These are phyloP conservation scores for Myanophis thanlyinensis DNA, from an alignment of 2,113 vertebrate species.

Conservation along the genomic window DNA sequence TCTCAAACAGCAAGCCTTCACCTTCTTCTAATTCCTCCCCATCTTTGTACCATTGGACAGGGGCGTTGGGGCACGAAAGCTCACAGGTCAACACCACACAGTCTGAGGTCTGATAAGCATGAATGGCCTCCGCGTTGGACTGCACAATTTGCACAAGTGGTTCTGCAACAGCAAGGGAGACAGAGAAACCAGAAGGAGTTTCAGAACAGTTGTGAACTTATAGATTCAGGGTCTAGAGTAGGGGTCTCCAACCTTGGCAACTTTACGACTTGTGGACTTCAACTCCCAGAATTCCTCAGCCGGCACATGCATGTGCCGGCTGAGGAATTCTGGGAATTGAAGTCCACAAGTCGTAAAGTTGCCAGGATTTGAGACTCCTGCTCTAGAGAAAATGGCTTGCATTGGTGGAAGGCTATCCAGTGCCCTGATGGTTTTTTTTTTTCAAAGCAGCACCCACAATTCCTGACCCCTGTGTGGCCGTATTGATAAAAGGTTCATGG, in stretches of 20 bases:
- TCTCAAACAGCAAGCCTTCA: constrained; percentile 77
- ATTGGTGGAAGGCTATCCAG: not conserved
- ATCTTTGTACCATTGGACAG: constrained; percentile 85
- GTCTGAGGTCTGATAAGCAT: constrained; percentile 76
- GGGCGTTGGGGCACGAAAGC: constrained; percentile 75
- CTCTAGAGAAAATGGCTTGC: not conserved
- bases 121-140: constrained; percentile 74
- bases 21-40: constrained; percentile 75
- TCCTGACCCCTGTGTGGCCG: not conserved
- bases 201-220: not conserved
- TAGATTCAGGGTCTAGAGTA: not conserved
- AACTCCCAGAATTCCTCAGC: too few species aligned
- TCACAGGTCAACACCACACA: constrained; percentile 87
- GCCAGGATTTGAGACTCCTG: too few species aligned
- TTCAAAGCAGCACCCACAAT: not conserved
- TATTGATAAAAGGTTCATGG: not conserved
- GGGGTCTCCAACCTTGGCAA: too few species aligned
- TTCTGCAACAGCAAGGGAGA: constrained; percentile 67
- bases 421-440: not conserved
- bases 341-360: too few species aligned
- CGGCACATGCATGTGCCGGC: too few species aligned
- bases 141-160: constrained; percentile 80
- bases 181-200: not conserved
- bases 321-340: too few species aligned
- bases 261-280: too few species aligned